Percentiles rank a stretch among this genome's conserved stretches.
These are phyloP conservation scores for Protobothrops mucrosquamatus DNA, from an alignment of 2,113 vertebrate genomes.

Conservation along the genomic window DNA sequence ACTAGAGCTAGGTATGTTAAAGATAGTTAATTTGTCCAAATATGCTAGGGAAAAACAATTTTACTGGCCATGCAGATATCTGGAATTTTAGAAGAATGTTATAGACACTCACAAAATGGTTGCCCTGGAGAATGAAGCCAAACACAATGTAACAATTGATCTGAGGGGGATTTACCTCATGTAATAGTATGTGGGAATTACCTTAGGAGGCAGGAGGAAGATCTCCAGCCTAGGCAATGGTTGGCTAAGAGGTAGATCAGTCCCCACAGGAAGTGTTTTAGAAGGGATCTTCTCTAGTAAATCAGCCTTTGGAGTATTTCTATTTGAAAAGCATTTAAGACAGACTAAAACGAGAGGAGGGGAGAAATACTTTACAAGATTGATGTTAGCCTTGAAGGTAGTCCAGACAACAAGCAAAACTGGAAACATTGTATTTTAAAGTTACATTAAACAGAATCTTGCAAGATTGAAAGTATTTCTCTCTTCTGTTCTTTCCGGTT, in stretches of 20 bases:
- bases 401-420: not conserved
- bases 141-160: not conserved
- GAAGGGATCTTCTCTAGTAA: not conserved
- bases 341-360: not conserved
- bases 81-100: not conserved
- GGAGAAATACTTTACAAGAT: not conserved
- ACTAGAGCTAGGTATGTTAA: not conserved
- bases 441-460: not conserved
- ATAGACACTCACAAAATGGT: not conserved
- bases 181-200: not conserved
- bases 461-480: not conserved
- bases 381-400: not conserved
- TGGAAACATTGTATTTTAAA: not conserved
- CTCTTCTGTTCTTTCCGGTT: not conserved
- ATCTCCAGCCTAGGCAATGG: not conserved
- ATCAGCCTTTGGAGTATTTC: not conserved
- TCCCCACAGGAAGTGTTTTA: not conserved
- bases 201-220: not conserved
- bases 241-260: not conserved
- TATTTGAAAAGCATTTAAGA: not conserved
- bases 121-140: not conserved
- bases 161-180: not conserved
- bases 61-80: not conserved
- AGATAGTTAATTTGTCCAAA: not conserved
- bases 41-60: not conserved